These are phyloP conservation scores for Sitodiplosis mosellana DNA, from an alignment of 1,140 invertebrate species.

Conservation along the genomic window DNA sequence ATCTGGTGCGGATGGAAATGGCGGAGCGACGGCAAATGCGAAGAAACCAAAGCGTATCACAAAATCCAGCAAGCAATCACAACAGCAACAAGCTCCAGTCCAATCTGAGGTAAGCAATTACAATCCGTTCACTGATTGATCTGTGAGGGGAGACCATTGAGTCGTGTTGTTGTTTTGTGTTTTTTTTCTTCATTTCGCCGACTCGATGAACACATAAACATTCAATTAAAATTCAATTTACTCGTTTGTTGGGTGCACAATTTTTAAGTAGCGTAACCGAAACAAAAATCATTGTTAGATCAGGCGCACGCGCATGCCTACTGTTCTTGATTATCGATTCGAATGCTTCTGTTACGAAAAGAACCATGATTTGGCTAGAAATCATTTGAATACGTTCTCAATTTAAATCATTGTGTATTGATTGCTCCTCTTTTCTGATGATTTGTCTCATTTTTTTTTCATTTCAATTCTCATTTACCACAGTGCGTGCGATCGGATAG, in stretches of 20 bases:
- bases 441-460: neutral
- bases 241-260: no score
- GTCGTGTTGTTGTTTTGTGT: no score
- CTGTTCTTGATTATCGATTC: no score
- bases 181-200: no score
- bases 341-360: neutral
- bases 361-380: neutral
- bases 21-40: constrained; percentile 29
- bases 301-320: no score
- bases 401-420: neutral
- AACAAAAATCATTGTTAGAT: no score
- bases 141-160: no score
- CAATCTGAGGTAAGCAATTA: constrained; percentile 30
- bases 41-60: constrained; percentile 24
- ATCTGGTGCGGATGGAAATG: constrained; percentile 44
- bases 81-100: constrained; percentile 22
- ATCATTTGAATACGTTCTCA: neutral
- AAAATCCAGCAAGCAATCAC: constrained; percentile 18
- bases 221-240: no score
- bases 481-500: constrained; percentile 23
- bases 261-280: no score
- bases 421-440: neutral
- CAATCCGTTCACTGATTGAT: neutral
- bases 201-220: no score
- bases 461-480: neutral